Evolutionary conservation across 2,888 invertebrate species (phyloP), one percentile per base, ranked within the genome.

Genomic region (Andrena dorsata): DNA sequence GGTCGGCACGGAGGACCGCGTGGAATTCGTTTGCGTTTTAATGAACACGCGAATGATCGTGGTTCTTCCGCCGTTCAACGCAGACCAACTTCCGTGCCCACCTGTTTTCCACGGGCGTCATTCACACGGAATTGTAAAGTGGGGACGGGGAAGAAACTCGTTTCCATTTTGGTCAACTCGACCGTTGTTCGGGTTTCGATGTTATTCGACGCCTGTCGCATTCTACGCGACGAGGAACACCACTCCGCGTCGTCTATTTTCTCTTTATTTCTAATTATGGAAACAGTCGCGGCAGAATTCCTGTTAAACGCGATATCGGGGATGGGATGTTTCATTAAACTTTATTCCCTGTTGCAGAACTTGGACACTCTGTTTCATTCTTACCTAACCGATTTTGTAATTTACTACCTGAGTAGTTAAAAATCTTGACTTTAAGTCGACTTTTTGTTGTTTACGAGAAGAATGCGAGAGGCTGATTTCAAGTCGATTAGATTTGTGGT

Each of bases 1-100:
- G 74, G 77, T 72, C 74, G 77, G 78, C 53, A 69, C 66, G 76
- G 70, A 63, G 78, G 66, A 78, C 60, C 78, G 79, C 80, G 76
- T 72, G 86, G 84, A 87, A 87, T 89, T 89, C 88, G 86, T 89
- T 90, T 89, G 89, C 88, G 83, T 89, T 90, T 89, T 90, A 90
- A 90, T 88, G 85, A 89, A 88, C 85, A 82, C 81, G 84, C 87
- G 85, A 89, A 81, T 87, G 85, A 85, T 88, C 82, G 82, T 64
- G 71, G 78, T 84, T 82, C 86, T 84, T 86, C 72, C 61, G 60
- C 64, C 68, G 70, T 65, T 58, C 68, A 64, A 41, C 64, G 73
- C 70, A 75, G 76, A 49, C 74, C 70, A 65, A 69, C 76, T 69
- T 72, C 58, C 70, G 47, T 66, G 71, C 74, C 76, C 66, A 74